Conservation (phyloP, 2,113 vertebrate genomes). For the Etheostoma cragini region DNA sequence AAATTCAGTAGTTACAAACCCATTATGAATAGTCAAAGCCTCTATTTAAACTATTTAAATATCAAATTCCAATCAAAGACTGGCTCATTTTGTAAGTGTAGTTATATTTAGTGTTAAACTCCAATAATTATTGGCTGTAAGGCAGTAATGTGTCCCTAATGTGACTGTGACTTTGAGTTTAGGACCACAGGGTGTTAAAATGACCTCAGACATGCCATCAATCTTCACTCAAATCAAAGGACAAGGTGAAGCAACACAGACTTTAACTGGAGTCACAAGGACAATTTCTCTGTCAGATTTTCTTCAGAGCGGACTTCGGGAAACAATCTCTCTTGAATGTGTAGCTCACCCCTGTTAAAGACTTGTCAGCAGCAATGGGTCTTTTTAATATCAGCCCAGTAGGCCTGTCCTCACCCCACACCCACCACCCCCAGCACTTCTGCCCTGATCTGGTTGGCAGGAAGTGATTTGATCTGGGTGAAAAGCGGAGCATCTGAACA, state of each 20-base stretch:
- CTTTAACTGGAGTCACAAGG: slow-evolving; percentile 25
- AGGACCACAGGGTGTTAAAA: background rate
- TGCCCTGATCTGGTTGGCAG: slow-evolving; percentile 57
- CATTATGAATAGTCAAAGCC: background rate
- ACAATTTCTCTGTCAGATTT: slow-evolving; percentile 30
- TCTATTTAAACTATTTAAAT: background rate
- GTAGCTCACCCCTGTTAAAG: slow-evolving; percentile 49
- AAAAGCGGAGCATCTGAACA: slow-evolving; percentile 67
- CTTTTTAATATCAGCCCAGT: slow-evolving; percentile 62
- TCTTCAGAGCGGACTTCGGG: slow-evolving; percentile 13
- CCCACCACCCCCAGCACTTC: slow-evolving; percentile 42
- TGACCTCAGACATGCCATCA: slow-evolving; percentile 5
- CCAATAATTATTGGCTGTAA: background rate
- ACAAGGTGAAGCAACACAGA: slow-evolving; percentile 25
- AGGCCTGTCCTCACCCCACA: slow-evolving; percentile 30
- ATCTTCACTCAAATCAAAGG: background rate
- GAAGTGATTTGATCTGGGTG: slow-evolving; percentile 73
- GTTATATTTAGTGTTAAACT: no score
- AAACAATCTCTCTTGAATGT: slow-evolving; percentile 34
- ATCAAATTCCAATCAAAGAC: no score
- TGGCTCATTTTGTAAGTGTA: no score
- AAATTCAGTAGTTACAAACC: background rate
- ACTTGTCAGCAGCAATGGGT: slow-evolving; percentile 60
- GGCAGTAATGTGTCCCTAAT: background rate
- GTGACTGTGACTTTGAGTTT: background rate